Evolutionary conservation across 2,888 invertebrate genomes (phyloP).

Genomic region (Ectemnius lituratus): DNA sequence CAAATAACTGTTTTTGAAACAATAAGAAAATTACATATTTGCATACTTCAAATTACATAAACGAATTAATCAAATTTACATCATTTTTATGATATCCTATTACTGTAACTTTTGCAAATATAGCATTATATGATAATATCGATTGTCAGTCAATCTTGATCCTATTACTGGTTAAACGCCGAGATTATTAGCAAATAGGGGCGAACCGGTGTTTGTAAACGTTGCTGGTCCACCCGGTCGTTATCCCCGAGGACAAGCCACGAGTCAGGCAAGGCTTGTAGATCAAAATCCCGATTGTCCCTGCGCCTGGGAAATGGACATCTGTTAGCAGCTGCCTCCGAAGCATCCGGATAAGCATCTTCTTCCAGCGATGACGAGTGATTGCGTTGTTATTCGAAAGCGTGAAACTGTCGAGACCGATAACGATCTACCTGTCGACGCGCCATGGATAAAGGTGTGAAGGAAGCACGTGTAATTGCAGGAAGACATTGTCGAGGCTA

Average conservation of each 20-base stretch:
- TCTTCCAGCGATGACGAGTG: conserved; percentile 46
- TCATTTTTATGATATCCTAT: no score
- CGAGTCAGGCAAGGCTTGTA: conserved; percentile 46
- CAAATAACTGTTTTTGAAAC: no score
- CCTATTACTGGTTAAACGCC: no score
- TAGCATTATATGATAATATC: no score
- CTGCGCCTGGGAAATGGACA: conserved; percentile 65
- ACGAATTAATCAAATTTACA: no score
- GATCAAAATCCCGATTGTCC: conserved; percentile 61
- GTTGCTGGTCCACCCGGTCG: background rate
- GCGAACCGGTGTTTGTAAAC: no score
- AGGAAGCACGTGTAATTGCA: background rate
- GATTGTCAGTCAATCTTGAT: no score
- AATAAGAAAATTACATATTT: no score
- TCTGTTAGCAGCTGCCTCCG: conserved; percentile 59
- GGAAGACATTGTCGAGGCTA: no score
- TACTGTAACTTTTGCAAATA: no score
- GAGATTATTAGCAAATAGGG: no score
- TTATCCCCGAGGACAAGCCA: conserved; percentile 35
- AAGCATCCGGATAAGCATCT: conserved; percentile 61
- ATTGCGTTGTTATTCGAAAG: conserved; percentile 51
- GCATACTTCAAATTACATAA: no score
- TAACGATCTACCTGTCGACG: conserved; percentile 31
- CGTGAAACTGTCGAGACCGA: conserved; percentile 34
- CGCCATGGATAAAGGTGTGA: background rate